Base-by-base conservation (phyloP, 2,888 invertebrate species). In the Pristionchus entomophagus region DNA sequence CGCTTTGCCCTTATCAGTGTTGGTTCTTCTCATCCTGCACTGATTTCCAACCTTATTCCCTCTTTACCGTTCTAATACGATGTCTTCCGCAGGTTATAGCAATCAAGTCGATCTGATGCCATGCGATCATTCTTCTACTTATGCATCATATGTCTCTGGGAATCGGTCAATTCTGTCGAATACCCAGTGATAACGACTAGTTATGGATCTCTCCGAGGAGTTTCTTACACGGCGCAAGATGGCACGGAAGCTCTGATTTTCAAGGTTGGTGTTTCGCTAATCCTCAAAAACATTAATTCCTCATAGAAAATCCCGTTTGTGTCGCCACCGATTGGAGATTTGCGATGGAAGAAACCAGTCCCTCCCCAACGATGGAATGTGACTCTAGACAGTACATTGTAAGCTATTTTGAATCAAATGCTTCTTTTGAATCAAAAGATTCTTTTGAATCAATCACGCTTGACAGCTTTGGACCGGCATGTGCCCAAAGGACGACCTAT, bases 401-500 rank as follows among this genome's bases (percentile, higher is more conserved):
- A 1, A 49, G n/a, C 14, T 41, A 5, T 41, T 5, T 69, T 19
- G 22, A 22, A 12, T 51, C 14, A 5, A 3, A 6, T 51, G 51
- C 51, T 17, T 12, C 22, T 4, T 5, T 51, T 17, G 22, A 51
- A 51, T 4, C 19, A 19, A 1, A 51, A 2, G n/a, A 10, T 62
- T 62, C 62, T 22, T 12, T 3, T 62, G 29, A 10, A 12, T 62
- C 17, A 17, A 29, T 29, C 32, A 26, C 32, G 10, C 4, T 29
- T 38, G 53, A 1, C 4, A 81, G 81, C 26, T 81, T 81, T 35
- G 81, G 81, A 2, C 81, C 81, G 19, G 53, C 81, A 3, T 81
- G 81, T 32, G 32, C 38, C 0, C 53, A 59, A 22, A 8, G 32
- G 0, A 22, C 29, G 3, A 17, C 14, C 4, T 10, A 22, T 19